Percentiles rank a stretch among this genome's conserved stretches.
Conservation (phyloP, 2,888 invertebrate genomes). For the Scaptomyza flava region DNA sequence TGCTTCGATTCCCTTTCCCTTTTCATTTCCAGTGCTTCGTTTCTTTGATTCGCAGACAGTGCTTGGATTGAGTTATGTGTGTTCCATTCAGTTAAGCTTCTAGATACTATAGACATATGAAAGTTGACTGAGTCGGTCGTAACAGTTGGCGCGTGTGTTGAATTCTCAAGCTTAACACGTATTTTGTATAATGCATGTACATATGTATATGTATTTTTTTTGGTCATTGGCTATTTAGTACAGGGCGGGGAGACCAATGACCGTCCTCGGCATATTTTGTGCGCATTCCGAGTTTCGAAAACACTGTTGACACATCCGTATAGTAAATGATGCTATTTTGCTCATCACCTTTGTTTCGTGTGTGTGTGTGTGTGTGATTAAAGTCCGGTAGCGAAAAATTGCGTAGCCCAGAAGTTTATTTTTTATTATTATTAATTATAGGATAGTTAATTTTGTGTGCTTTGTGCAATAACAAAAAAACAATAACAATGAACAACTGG, state of each 20-base stretch:
- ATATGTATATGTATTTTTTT: conserved; percentile 2
- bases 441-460: conserved; percentile 27
- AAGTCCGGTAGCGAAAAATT: conserved; percentile 51
- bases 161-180: conserved; percentile 49
- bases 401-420: conserved; percentile 56
- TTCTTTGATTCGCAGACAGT: conserved; percentile 23
- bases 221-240: conserved; percentile 14
- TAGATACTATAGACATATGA: conserved; percentile 17
- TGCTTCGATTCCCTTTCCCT: conserved; percentile 56
- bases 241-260: conserved; percentile 63
- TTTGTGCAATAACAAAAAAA: conserved; percentile 22
- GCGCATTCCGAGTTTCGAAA: conserved; percentile 37
- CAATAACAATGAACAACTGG: conserved; percentile 22
- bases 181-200: conserved; percentile 17
- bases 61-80: conserved; percentile 9
- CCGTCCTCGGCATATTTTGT: conserved; percentile 68
- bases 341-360: conserved; percentile 35
- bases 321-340: conserved; percentile 36
- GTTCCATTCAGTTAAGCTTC: conserved; percentile 30
- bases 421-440: conserved; percentile 31
- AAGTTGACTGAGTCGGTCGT: conserved; percentile 40
- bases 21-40: conserved; percentile 28
- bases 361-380: conserved; percentile 9
- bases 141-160: conserved; percentile 51
- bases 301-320: conserved; percentile 61